Evolutionary conservation across 2,113 vertebrate species (phyloP), one percentile per base, ranked within the genome.

Genomic region (Nerophis lumbriciformis): DNA sequence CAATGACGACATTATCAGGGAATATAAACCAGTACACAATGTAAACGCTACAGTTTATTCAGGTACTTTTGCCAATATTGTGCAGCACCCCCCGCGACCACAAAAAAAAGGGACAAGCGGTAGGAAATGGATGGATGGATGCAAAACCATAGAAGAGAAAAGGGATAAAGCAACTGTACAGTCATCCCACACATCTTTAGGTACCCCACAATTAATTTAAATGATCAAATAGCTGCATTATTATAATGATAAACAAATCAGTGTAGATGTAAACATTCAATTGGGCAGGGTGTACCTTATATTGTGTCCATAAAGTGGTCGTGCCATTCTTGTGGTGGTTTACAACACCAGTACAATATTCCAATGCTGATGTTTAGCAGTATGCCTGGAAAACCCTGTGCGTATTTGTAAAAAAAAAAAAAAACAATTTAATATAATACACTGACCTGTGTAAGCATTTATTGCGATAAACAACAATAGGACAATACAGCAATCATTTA

Each of bases 341-440:
- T 4, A 68, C 73, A 48, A 63, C 66, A 72, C 35, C 14, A 59
- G 69, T 52, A 16, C 7, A 65, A 70, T 6, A 57, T 60, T 15
- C 56, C n/a, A 55, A 68, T 49, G 61, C 11, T 49, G 44, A 13
- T 0, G 39, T 63, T 61, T 9, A 13, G 49, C 55, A 70, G 66
- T 65, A 55, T 19, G 42, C 36, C 60, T 53, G 51, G 66, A 76
- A 75, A 75, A 80, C 61, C 38, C 69, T 59, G 45, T 69, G 6
- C 2, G 12, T 45, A 12, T 4, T 11, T 4, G 42, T 45, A 45
- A 14, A 28, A 28, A 28, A 14, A 28, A 28, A 28, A 28, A 19
- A 57, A 64, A 69, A 69, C 58, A 64, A 69, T 71, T 56, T 76
- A 6, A 58, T 61, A 67, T 42, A 69, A 53, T 62, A 66, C 51